Evolutionary conservation across 2,797 vertebrate species (phyloP), one percentile per base, ranked within the genome.

Genomic region (Myoxocephalus aenaeus): DNA sequence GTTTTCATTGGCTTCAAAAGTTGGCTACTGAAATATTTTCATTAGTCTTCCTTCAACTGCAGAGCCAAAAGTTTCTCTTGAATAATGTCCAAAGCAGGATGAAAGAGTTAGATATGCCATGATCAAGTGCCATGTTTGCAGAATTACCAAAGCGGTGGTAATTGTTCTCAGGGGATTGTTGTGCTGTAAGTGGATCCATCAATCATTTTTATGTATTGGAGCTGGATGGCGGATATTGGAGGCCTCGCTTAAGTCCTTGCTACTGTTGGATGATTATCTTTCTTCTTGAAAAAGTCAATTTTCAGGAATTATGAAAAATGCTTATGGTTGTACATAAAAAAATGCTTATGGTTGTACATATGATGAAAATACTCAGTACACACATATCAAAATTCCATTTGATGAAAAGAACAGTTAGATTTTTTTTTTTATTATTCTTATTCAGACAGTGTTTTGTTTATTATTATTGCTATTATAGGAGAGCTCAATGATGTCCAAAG

Each of bases 141-240:
- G 83, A 89, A 93, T 90, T 84, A 90, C 71, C 77, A 87, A 83
- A 81, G 85, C 73, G 65, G 53, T 65, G 65, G 86, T 88, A 88
- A 91, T 91, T 91, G 80, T 89, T 85, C 90, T 88, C 86, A 46
- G 65, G 90, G 86, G 90, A 87, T 84, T 92, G 89, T 92, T 92
- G 86, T 81, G 73, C 71, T 87, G 77, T 88, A 92, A 92, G 88
- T 93, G 88, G 82, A 87, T 86, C 73, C 80, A 92, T 92, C 89
- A 87, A 83, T 93, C 88, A 88, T 69, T 77, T 90, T 82, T 86
- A 89, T 85, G 79, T 74, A 79, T 81, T 83, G 80, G 80, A 76
- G 77, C 85, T 79, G 32, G n/a, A 73, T 73, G 69, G 78, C 51
- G 20, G 80, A 81, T 73, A 36, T 68, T 15, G 58, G 69, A 84